Conservation (phyloP, 2,797 vertebrate genomes). For the Phoxinus dragarum region DNA sequence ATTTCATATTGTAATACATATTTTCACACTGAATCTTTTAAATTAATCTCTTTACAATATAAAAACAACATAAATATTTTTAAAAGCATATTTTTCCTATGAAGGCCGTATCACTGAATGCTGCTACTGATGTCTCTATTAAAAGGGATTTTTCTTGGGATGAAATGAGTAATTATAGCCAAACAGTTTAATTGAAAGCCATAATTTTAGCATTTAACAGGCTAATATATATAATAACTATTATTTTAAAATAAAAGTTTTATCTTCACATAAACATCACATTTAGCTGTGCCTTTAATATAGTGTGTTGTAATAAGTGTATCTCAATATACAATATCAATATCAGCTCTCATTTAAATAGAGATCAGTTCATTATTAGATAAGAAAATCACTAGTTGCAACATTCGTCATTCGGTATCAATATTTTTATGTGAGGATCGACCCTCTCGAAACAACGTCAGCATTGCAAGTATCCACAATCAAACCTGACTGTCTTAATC, state of each 20-base stretch:
- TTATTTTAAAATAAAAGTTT: background rate
- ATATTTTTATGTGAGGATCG: background rate
- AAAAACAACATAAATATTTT: background rate
- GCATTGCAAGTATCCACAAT: too few relatives aligned
- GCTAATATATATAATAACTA: background rate
- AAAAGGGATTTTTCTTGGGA: background rate
- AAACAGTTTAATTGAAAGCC: background rate
- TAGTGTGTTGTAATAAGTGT: background rate
- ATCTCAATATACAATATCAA: background rate
- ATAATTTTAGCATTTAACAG: background rate
- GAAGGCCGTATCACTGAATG: background rate
- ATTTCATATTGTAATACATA: background rate
- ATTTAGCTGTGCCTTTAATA: background rate
- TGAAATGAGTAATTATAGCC: background rate
- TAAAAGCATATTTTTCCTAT: background rate
- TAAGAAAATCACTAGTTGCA: background rate
- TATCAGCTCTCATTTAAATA: background rate
- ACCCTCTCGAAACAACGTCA: background rate
- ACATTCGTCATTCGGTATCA: background rate
- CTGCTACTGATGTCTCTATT: background rate
- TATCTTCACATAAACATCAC: background rate
- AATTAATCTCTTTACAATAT: background rate
- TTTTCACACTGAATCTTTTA: background rate
- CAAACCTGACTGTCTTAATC: too few relatives aligned
- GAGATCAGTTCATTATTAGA: background rate